These are phyloP conservation scores for Bombus breviceps DNA, from an alignment of 1,140 invertebrate species.

Conservation along the genomic window DNA sequence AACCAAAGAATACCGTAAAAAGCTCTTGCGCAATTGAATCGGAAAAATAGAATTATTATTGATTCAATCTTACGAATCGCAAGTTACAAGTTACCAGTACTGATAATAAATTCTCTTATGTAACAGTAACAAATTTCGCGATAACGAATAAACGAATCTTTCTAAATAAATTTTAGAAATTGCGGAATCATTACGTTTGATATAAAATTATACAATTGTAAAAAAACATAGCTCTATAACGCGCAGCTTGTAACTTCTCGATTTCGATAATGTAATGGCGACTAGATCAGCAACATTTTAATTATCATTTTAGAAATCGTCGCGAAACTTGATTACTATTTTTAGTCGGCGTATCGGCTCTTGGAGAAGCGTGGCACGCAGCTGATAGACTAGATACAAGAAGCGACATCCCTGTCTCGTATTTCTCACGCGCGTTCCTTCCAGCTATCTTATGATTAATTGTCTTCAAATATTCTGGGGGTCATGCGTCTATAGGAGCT, in stretches of 20 bases:
- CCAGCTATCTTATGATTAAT: slow-evolving; percentile 77
- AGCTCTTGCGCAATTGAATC: no score
- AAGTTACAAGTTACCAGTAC: no score
- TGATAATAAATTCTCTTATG: no score
- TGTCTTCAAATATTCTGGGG: slow-evolving; percentile 64
- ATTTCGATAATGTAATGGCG: background rate
- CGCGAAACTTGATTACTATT: background rate
- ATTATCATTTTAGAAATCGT: background rate
- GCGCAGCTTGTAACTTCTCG: background rate
- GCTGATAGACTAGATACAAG: slow-evolving; percentile 65
- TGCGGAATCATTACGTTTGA: no score
- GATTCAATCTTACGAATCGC: no score
- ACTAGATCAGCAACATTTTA: background rate
- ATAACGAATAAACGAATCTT: no score
- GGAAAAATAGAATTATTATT: no score
- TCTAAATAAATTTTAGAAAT: no score
- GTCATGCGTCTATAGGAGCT: slow-evolving; percentile 46
- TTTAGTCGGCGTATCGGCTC: background rate
- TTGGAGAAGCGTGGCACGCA: slow-evolving; percentile 4
- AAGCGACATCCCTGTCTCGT: slow-evolving; percentile 70
- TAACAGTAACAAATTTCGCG: no score
- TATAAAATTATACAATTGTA: background rate
- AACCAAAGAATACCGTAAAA: no score
- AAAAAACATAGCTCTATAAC: background rate
- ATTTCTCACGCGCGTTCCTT: slow-evolving; percentile 77